Conservation (phyloP, 2,797 vertebrate species). For the Bothrops alternatus region DNA sequence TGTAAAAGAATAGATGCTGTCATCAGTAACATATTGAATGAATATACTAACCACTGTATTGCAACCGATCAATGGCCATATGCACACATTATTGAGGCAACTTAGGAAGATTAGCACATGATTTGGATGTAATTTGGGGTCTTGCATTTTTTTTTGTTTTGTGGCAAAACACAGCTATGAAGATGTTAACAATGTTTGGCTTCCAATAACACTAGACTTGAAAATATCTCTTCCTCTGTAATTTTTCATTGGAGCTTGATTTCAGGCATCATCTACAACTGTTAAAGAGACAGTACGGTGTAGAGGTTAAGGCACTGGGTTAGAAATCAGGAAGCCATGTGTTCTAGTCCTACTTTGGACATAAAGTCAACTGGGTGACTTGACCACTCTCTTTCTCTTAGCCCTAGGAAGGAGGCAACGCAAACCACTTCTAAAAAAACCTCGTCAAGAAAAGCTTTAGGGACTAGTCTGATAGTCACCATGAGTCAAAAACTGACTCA, state of each 20-base stretch:
- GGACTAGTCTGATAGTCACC: background rate
- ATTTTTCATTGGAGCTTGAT: slow-evolving; percentile 3
- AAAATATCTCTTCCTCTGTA: slow-evolving; percentile 15
- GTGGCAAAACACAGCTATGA: background rate
- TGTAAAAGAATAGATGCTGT: background rate
- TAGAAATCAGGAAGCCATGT: background rate
- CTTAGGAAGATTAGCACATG: background rate
- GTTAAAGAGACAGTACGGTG: background rate
- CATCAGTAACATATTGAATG: background rate
- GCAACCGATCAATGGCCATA: background rate
- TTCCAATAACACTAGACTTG: background rate
- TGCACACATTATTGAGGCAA: background rate
- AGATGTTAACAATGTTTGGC: background rate
- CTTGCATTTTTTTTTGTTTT: background rate
- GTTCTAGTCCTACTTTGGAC: background rate
- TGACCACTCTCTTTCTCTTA: background rate
- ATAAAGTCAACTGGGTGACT: background rate
- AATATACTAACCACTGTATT: background rate
- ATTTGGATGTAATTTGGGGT: background rate
- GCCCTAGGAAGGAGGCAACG: background rate
- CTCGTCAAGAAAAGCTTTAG: background rate
- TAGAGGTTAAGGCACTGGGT: background rate
- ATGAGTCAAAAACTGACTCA: background rate
- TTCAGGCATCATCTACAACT: slow-evolving; percentile 46
- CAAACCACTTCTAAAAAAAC: background rate